Conservation (phyloP, 2,113 vertebrate genomes). For the Odocoileus hemionus region DNA sequence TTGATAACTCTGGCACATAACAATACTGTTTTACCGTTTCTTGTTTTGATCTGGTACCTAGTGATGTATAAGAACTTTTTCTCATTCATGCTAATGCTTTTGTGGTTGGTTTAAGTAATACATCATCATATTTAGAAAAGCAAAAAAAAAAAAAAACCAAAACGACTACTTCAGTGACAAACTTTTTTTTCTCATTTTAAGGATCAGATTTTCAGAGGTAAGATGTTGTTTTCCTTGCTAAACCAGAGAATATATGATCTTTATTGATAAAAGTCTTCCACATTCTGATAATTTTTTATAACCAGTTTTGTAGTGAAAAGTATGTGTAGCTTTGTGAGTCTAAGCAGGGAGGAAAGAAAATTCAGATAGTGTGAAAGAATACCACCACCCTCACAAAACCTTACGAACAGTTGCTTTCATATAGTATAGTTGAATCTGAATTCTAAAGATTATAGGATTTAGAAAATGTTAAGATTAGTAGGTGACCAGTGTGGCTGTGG, state of each 20-base stretch:
- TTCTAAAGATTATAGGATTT: neutral
- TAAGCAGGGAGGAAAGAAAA: neutral
- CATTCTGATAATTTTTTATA: neutral
- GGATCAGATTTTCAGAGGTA: neutral
- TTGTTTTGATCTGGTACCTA: neutral
- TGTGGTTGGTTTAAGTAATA: conserved; percentile 1
- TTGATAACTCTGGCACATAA: neutral
- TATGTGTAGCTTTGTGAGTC: neutral
- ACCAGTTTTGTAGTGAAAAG: neutral
- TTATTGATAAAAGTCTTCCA: neutral
- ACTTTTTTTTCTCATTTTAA: neutral
- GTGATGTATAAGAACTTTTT: neutral
- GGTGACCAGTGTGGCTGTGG: neutral
- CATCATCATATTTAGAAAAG: conserved; percentile 25
- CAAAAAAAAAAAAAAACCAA: neutral
- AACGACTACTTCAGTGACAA: neutral
- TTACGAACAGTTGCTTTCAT: neutral
- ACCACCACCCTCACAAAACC: neutral
- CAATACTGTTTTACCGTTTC: neutral
- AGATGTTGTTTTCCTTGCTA: neutral
- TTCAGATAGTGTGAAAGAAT: neutral
- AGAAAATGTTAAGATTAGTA: conserved; percentile 17
- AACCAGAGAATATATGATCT: conserved; percentile 7
- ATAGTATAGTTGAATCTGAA: neutral
- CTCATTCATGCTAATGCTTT: neutral